A percentile compares a stretch with the other conserved stretches of the same genome.
These are phyloP conservation scores for Sinelater perroti DNA, from an alignment of 2,888 invertebrate species.

Conservation along the genomic window DNA sequence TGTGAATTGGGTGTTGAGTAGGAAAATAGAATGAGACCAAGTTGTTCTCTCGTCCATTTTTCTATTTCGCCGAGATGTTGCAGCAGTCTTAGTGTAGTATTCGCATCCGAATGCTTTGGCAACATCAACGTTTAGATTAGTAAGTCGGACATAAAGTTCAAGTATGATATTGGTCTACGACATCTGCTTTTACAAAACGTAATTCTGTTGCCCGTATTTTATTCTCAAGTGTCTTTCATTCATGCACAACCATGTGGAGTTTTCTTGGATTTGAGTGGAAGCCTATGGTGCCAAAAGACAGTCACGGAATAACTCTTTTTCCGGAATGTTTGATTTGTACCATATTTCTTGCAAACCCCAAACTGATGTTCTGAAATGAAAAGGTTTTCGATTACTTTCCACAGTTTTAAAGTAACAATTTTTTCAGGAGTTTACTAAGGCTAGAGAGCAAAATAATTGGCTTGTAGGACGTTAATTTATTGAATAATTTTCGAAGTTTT, in stretches of 20 bases:
- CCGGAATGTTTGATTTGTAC: background rate
- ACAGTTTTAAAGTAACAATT: background rate
- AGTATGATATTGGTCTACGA: background rate
- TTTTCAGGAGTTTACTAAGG: constrained; percentile 3
- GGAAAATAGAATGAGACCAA: too few relatives aligned
- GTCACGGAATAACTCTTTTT: background rate
- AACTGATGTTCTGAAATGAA: background rate
- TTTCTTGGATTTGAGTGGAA: background rate
- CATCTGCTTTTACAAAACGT: background rate
- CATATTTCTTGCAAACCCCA: background rate
- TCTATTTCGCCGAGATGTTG: too few relatives aligned
- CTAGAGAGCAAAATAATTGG: background rate
- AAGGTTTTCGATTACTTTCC: background rate
- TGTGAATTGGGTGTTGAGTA: too few relatives aligned
- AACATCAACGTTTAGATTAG: too few relatives aligned
- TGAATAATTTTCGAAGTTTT: background rate
- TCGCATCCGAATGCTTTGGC: too few relatives aligned
- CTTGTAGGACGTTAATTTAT: background rate
- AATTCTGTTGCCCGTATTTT: background rate
- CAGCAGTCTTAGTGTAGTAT: too few relatives aligned
- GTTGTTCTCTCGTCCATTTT: too few relatives aligned
- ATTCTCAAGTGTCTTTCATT: background rate
- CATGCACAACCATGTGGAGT: background rate
- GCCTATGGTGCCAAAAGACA: background rate
- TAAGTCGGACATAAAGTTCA: background rate